Conservation (phyloP, 2,888 invertebrate species). For the Dasypogon diadema region DNA sequence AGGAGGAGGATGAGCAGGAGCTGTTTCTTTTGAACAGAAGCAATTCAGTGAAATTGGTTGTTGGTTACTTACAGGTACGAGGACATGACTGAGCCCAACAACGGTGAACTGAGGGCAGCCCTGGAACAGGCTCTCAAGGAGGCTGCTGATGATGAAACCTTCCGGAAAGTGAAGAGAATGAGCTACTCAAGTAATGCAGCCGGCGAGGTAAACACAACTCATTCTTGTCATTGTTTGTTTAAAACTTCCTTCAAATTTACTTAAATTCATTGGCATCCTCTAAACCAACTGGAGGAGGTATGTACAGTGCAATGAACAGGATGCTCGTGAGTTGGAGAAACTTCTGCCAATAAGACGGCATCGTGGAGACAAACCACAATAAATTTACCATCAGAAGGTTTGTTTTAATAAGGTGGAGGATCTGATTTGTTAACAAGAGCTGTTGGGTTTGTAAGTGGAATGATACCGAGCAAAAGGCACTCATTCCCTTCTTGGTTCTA, state of each 20-base stretch:
- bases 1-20: neutral
- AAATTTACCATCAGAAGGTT: neutral
- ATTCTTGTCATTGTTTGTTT: constrained; percentile 3
- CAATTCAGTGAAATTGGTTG: neutral
- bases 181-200: constrained; percentile 79
- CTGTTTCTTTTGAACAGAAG: neutral
- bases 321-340: neutral
- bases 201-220: constrained; percentile 72
- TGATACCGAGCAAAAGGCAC: too few relatives aligned
- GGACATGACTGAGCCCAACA: constrained; percentile 64
- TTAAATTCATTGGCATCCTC: neutral
- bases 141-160: constrained; percentile 77
- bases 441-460: too few relatives aligned
- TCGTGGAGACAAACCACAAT: neutral
- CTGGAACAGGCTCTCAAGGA: constrained; percentile 77
- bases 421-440: neutral
- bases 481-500: too few relatives aligned
- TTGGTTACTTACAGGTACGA: constrained; percentile 58
- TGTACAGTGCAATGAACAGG: too few relatives aligned
- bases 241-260: neutral
- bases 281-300: too few relatives aligned
- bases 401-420: neutral
- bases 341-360: neutral
- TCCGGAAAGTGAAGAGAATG: constrained; percentile 78
- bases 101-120: constrained; percentile 72